Base-by-base conservation (phyloP, 2,113 vertebrate genomes). In the Dromas ardeola region DNA sequence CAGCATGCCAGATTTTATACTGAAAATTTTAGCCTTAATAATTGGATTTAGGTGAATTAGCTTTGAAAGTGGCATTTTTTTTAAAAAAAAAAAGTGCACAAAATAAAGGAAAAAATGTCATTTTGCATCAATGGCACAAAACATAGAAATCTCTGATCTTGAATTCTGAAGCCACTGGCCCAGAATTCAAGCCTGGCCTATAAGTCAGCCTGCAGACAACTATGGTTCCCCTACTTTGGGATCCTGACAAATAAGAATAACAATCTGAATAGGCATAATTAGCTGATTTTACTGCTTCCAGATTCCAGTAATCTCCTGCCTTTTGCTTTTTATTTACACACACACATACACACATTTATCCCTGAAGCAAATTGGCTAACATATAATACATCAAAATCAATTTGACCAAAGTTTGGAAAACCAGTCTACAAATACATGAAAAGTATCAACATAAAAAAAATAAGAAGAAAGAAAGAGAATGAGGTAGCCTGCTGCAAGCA, bases 31-130 rank as follows among this genome's bases (percentile, higher is more conserved):
- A 62, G 16, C 13, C 30, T 45, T 12, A 50, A 6, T 23, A n/a
- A 42, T 40, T 43, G 3, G 13, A 62, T 65, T 59, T 47, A 38
- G 55, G 2, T 19, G 1, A 52, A 55, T 42, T 67, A 0, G 0
- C 19, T 94, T 45, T 65, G 12, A 49, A 77, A 55, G 10, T 8
- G 20, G 7, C 11, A 22, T n/a, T 58, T n/a, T 65, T 53, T 17
- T 20, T 1, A 7, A 14, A 29, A 81, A 34, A 45, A 2, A 9
- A 12, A 25, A 73, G 2, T 30, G 34, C 27, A 56, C 43, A 70
- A 61, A 70, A 42, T 26, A 30, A 73, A 50, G 13, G 12, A 4
- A 32, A 65, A 73, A 20, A 0, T 4, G 8, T 38, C 3, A 21
- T 61, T 92, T 66, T 67, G 5, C 10, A 72, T 34, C 25, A 21